A percentile compares a stretch with the other conserved stretches of the same genome.
Conservation (phyloP, 2,888 invertebrate species). For the Caenorhabditis drosophilae region DNA sequence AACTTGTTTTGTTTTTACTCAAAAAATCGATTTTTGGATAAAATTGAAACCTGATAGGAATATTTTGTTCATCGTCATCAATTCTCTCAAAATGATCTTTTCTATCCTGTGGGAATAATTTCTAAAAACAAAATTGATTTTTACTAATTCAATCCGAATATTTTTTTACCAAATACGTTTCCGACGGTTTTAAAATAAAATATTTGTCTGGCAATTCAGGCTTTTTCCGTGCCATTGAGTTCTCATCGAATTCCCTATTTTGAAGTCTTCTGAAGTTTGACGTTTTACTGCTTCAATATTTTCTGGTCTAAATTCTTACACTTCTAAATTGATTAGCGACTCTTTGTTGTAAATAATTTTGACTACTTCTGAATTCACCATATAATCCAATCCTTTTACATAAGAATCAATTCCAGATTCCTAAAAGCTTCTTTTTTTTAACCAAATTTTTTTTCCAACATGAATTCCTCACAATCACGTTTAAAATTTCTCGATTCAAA, state of each 20-base stretch:
- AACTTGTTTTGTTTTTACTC: not conserved
- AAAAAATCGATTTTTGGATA: too few relatives aligned
- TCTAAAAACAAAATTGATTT: not conserved
- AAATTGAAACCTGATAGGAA: not conserved
- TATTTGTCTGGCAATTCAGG: not conserved
- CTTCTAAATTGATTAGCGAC: not conserved
- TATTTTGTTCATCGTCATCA: not conserved
- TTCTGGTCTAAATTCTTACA: not conserved
- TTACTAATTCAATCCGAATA: not conserved
- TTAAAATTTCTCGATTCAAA: conserved; percentile 4
- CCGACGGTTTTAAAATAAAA: not conserved
- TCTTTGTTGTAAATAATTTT: conserved; percentile 22
- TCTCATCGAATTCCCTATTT: not conserved
- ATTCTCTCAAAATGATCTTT: not conserved
- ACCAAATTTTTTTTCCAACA: not conserved
- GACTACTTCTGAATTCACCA: conserved; percentile 23
- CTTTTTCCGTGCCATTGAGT: too few relatives aligned
- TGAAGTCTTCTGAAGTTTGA: not conserved
- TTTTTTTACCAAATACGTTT: not conserved
- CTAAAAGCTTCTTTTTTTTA: not conserved
- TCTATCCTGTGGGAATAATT: not conserved
- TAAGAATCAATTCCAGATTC: conserved; percentile 17
- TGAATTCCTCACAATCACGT: not conserved
- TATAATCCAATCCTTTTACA: conserved; percentile 19
- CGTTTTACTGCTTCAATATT: too few relatives aligned